phyloP scores from a whole-genome alignment of 2,113 vertebrate genomes.

The Pristiophorus japonicus region DNA sequence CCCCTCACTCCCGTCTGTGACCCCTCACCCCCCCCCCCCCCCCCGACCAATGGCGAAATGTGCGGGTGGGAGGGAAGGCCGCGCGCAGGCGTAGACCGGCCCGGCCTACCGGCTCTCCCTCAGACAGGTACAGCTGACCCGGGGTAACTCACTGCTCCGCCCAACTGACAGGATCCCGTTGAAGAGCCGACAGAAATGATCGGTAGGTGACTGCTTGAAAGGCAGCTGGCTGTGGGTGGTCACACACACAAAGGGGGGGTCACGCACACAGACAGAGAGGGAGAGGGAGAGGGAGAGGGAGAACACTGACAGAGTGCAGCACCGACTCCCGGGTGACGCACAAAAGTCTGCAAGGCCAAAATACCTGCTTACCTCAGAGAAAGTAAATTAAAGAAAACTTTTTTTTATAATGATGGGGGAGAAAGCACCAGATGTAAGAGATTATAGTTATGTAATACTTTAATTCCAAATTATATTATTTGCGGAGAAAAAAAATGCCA shows the following conservation, averaged over 20 bases:
- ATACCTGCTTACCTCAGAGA: neutral
- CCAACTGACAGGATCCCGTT: neutral
- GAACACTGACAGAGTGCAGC: no score
- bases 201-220: neutral
- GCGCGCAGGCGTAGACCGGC: neutral
- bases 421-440: neutral
- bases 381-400: neutral
- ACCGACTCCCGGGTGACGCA: no score
- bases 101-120: neutral
- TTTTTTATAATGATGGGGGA: neutral
- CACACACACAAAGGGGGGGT: no score
- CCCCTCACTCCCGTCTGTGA: no score
- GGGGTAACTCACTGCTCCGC: neutral
- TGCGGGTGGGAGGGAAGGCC: neutral
- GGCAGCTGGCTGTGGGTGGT: neutral
- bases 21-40: neutral
- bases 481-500: rapidly evolving
- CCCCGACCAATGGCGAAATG: no score
- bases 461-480: neutral
- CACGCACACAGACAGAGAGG: no score
- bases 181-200: neutral
- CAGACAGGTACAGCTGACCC: no score
- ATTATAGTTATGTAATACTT: neutral
- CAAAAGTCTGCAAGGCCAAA: no score
- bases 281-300: no score